Base-by-base conservation (phyloP, 2,888 invertebrate species). In the Trachelus tabidus region DNA sequence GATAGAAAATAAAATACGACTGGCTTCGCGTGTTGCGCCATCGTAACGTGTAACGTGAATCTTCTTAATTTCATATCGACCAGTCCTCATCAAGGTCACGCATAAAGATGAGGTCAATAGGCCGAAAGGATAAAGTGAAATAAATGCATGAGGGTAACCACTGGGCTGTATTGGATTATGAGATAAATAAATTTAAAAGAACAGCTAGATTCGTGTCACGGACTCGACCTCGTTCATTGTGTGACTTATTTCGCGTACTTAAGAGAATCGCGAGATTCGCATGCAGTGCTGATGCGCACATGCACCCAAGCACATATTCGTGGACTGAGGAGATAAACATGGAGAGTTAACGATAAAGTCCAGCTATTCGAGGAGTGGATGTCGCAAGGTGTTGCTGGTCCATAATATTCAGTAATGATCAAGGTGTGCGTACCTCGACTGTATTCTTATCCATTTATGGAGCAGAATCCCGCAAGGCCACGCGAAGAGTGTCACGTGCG, bases 381-480 rank as follows among this genome's bases (percentile, higher is more conserved):
- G 77, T 80, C 76, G 81, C 76, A 79, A 80, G 76, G 76, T 33
- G 77, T 68, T 77, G 30, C 75, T 75, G 73, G 77, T 75, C 76
- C 76, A 56, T 56, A 23, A 56, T 56, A 56, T 56, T 56, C 56
- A 23, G 23, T 9, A 56, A 56, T 75, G 35, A 77, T 73, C 79
- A 79, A 80, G 77, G 78, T 75, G 69, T 76, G 78, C 73, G 80
- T 35, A 35, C 12, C 35, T 80, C 75, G 77, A 73, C 76, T 81
- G 74, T 76, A 74, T 79, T 80, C 81, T 79, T 78, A 79, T 37
- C 80, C 83, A 83, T 83, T 76, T 79, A 82, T 78, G 81, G 84
- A 75, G 68, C 76, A 79, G 31, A 69, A 73, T 69, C 74, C 76
- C 40, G 75, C 82, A 81, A 82, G 82, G 81, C 76, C 80, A 81